A percentile compares a stretch with the other conserved stretches of the same genome.
These are phyloP conservation scores for Lottia gigantea DNA, from an alignment of 2,888 invertebrate species.

Conservation along the genomic window DNA sequence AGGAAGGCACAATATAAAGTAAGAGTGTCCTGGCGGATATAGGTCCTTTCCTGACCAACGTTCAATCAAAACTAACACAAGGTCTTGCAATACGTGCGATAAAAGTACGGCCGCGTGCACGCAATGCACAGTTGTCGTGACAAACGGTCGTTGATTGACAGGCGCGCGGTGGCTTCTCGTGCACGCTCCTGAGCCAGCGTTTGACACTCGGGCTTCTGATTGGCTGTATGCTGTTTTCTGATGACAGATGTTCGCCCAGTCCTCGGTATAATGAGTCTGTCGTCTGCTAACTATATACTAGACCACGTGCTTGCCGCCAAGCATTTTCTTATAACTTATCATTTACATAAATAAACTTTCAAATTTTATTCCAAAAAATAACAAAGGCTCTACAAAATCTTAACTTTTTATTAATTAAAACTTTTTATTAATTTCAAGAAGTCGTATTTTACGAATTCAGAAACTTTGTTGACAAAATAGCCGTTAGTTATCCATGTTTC, in stretches of 20 bases:
- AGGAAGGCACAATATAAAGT: constrained; percentile 48
- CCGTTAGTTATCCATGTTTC: constrained; percentile 23
- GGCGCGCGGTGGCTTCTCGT: constrained; percentile 18
- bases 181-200: constrained; percentile 13
- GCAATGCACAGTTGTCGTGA: constrained; percentile 14
- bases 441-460: no score
- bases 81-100: constrained; percentile 42
- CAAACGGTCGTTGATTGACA: constrained; percentile 24
- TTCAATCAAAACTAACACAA: constrained; percentile 38
- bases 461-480: background rate
- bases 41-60: constrained; percentile 44
- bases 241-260: constrained; percentile 15
- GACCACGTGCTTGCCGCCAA: background rate
- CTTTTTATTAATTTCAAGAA: no score
- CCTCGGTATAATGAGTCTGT: constrained; percentile 1
- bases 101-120: constrained; percentile 40
- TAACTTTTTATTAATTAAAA: no score
- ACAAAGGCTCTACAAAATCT: no score
- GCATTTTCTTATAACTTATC: no score
- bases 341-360: no score
- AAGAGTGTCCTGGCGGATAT: constrained; percentile 39
- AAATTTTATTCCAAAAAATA: no score
- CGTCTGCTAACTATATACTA: background rate
- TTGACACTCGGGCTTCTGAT: constrained; percentile 14
- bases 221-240: constrained; percentile 20